Percentiles rank a stretch among this genome's conserved stretches.
Conservation (phyloP, 2,797 vertebrate species). For the Eulemur mongoz region DNA sequence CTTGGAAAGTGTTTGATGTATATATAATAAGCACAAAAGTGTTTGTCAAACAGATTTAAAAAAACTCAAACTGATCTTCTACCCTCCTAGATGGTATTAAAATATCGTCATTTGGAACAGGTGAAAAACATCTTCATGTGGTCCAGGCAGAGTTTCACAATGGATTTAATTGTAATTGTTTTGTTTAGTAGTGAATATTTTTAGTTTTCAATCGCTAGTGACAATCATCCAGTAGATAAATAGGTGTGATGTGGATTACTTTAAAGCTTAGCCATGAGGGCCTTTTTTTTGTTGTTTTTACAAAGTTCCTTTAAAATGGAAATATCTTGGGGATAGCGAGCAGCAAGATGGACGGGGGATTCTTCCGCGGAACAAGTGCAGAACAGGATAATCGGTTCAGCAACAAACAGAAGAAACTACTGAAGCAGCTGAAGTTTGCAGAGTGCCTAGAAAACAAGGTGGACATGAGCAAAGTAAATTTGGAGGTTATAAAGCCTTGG, state of each 20-base stretch:
- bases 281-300: not conserved
- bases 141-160: conserved; percentile 18
- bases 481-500: too few relatives aligned
- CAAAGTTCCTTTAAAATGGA: not conserved
- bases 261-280: not conserved
- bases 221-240: not conserved
- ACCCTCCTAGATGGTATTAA: not conserved
- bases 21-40: not conserved
- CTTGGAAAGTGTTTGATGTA: not conserved
- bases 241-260: conserved; percentile 16
- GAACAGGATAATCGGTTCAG: too few relatives aligned
- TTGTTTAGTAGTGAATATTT: conserved; percentile 28
- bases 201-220: conserved; percentile 29
- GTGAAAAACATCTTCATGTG: conserved; percentile 25
- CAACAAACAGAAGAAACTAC: too few relatives aligned
- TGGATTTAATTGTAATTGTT: conserved; percentile 23
- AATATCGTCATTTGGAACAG: conserved; percentile 17
- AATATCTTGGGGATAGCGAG: too few relatives aligned
- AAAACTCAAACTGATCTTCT: not conserved
- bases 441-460: too few relatives aligned
- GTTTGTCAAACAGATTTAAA: not conserved
- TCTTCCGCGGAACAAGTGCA: too few relatives aligned
- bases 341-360: too few relatives aligned
- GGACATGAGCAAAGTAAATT: too few relatives aligned
- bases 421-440: too few relatives aligned